Conservation (phyloP, 2,888 invertebrate species). For the Julus scandinavius region DNA sequence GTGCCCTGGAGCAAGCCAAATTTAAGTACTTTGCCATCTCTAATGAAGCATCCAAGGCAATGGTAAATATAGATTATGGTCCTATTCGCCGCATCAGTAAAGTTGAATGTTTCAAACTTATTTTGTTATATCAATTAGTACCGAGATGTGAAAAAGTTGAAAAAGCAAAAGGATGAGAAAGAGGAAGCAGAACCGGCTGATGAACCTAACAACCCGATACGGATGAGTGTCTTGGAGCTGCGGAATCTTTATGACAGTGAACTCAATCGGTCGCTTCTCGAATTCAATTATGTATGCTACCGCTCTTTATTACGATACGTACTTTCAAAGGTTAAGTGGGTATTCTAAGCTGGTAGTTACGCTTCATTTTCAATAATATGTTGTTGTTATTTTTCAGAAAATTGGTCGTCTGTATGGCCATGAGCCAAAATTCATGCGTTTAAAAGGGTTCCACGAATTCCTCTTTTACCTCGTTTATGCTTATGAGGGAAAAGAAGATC, state of each 20-base stretch:
- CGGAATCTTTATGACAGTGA: conserved; percentile 47
- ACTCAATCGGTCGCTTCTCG: neutral
- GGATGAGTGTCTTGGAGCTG: conserved; percentile 37
- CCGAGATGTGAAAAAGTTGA: neutral
- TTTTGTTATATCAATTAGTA: neutral
- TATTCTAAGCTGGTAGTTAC: too few species aligned
- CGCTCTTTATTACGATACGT: neutral
- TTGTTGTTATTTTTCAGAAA: conserved; percentile 49
- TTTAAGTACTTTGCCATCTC: conserved; percentile 68
- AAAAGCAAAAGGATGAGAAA: neutral
- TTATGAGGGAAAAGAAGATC: conserved; percentile 66
- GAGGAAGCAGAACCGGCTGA: neutral
- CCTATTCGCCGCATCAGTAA: neutral
- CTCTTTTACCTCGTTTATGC: conserved; percentile 77
- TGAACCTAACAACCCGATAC: neutral
- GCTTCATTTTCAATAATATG: too few species aligned
- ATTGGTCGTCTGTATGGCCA: conserved; percentile 64
- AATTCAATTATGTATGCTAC: conserved; percentile 7
- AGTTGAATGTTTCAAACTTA: neutral
- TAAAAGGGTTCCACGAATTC: conserved; percentile 75
- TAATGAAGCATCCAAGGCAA: conserved; percentile 28
- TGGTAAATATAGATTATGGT: neutral
- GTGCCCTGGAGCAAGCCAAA: conserved; percentile 74
- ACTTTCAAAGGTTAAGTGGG: too few species aligned
- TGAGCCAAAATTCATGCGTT: conserved; percentile 75